Evolutionary conservation across 1,140 invertebrate species (phyloP).

Genomic region (Drosophila auraria): DNA sequence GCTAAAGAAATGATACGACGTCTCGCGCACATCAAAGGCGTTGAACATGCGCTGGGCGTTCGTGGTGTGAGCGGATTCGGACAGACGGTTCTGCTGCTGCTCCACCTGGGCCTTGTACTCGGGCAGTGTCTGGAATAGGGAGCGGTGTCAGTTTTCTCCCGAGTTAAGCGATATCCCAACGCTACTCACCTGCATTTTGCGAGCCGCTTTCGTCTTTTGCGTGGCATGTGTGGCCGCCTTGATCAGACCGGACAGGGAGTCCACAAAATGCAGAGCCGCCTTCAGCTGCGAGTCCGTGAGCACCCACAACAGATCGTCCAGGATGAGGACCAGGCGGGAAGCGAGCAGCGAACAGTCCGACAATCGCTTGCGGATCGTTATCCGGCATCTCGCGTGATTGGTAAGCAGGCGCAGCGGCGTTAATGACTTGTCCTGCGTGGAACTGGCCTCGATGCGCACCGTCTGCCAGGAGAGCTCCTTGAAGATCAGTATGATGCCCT

Average conservation of each 20-base stretch:
- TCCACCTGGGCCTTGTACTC: conserved; percentile 92
- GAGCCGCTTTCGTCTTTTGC: conserved; percentile 94
- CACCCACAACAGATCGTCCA: conserved; percentile 99
- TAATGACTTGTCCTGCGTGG: conserved; percentile 91
- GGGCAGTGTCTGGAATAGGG: conserved; percentile 88
- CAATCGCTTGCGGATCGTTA: conserved; percentile 97
- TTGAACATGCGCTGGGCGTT: conserved; percentile 91
- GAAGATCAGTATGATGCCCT: conserved; percentile 97
- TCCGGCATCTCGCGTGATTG: conserved; percentile 97
- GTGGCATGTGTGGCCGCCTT: conserved; percentile 93
- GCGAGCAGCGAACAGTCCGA: conserved; percentile 96
- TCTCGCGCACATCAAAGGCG: conserved; percentile 97
- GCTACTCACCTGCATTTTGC: conserved; percentile 92
- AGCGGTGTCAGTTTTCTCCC: neutral
- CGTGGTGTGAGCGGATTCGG: conserved; percentile 86
- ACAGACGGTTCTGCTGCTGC: conserved; percentile 87
- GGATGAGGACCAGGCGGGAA: conserved; percentile 95
- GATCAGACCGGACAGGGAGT: conserved; percentile 94
- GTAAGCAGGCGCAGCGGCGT: conserved; percentile 97
- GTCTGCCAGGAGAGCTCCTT: conserved; percentile 99
- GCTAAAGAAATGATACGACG: conserved; percentile 98
- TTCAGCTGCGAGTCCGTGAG: conserved; percentile 98
- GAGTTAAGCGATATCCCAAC: no score
- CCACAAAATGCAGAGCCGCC: conserved; percentile 96
- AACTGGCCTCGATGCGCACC: conserved; percentile 96